A percentile compares a stretch with the other conserved stretches of the same genome.
phyloP scores from a whole-genome alignment of 2,113 vertebrate species.

The Haplochromis vanheusdeni region DNA sequence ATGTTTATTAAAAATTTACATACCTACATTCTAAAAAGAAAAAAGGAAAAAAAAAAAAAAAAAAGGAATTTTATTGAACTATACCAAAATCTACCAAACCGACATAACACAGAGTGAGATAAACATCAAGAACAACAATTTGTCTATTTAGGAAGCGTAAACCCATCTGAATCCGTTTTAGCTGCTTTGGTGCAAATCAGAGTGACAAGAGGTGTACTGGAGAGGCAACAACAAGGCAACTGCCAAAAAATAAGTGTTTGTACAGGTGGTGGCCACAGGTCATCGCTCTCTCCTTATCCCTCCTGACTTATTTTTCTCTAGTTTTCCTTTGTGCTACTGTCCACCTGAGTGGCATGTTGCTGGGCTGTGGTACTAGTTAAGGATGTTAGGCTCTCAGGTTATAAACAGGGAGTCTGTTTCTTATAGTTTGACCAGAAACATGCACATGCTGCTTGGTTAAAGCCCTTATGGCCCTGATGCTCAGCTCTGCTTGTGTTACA shows the following conservation, averaged over 20 bases:
- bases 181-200: background rate
- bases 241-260: rapidly evolving
- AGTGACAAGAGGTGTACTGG: background rate
- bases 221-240: background rate
- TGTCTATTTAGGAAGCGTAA: rapidly evolving
- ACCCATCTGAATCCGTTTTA: rapidly evolving
- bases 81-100: rapidly evolving
- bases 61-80: rapidly evolving
- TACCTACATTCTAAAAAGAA: too few species aligned
- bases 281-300: too few species aligned
- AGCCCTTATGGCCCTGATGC: background rate
- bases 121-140: rapidly evolving
- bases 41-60: rapidly evolving
- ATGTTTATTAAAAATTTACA: too few species aligned
- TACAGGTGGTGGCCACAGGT: background rate
- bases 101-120: rapidly evolving
- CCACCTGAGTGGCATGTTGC: too few species aligned
- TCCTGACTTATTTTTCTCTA: too few species aligned
- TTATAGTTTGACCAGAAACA: rapidly evolving
- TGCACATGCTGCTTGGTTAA: background rate
- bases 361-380: too few species aligned
- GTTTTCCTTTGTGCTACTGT: too few species aligned
- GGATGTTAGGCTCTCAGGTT: too few species aligned
- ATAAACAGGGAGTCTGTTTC: rapidly evolving
- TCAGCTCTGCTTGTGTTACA: background rate